Evolutionary conservation across 2,888 invertebrate genomes (phyloP).

Genomic region (Halictus ligatus): DNA sequence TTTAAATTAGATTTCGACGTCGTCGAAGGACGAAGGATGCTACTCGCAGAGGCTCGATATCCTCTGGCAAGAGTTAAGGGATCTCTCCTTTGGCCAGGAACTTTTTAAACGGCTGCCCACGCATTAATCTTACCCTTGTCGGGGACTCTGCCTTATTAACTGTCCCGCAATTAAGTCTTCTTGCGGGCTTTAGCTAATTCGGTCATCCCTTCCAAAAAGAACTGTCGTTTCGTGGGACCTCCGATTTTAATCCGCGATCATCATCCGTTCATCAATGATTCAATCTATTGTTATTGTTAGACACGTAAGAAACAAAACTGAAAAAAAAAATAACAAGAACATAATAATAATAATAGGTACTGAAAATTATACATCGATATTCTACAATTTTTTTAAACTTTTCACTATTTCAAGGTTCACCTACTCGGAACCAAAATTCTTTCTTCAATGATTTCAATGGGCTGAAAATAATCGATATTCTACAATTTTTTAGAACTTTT

Average conservation of each 20-base stretch:
- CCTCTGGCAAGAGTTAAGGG: constrained; percentile 2
- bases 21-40: background rate
- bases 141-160: background rate
- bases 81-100: background rate
- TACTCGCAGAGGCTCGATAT: background rate
- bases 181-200: background rate
- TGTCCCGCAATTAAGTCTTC: background rate
- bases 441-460: too few relatives aligned
- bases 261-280: background rate
- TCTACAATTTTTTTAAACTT: too few relatives aligned
- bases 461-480: too few relatives aligned
- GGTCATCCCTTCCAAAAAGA: background rate
- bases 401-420: too few relatives aligned
- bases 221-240: background rate
- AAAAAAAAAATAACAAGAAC: too few relatives aligned
- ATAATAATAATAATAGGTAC: too few relatives aligned
- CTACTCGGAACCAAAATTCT: too few relatives aligned
- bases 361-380: too few relatives aligned
- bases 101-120: background rate
- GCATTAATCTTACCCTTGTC: background rate
- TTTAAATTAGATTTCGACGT: constrained; percentile 51
- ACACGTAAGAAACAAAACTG: too few relatives aligned
- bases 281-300: background rate
- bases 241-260: background rate
- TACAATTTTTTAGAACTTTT: too few relatives aligned